Base-by-base conservation (phyloP, 2,113 vertebrate genomes). In the Protomyctophum bolini region DNA sequence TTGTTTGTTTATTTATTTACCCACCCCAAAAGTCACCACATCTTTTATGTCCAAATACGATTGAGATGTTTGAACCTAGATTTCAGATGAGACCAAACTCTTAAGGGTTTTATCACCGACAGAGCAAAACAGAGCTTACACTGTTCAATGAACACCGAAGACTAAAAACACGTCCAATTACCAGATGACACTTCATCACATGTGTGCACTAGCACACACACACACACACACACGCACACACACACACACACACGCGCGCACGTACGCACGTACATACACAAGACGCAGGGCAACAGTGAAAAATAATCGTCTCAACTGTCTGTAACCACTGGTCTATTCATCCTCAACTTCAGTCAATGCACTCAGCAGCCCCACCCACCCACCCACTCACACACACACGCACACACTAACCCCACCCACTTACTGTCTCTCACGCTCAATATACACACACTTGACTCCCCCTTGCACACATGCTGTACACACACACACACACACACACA, bases 251-350 rank as follows among this genome's bases (percentile, higher is more conserved):
- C 49, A 58, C 69, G 69, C 65, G 69, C 68, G 67, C 60, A 67
- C 15, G 47, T 57, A 68, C 71, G 63, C 7, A 57, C 8, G 64
- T 2, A 60, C 10, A 54, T 9, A 78, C 61, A 63, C 21, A 74
- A 65, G 29, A 33, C 81, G 81, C 75, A 73, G 73, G 55, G 73
- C 71, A 86, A 76, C 77, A 80, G 75, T 83, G 88, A 89, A 89
- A 91, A 87, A 82, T 68, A 91, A 92, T 89, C 90, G 77, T 89
- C 81, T 88, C 87, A 81, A 87, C 85, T 87, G 83, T 89, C 80
- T 91, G 85, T 88, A 90, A 91, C 85, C 82, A 85, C 82, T 73
- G 72, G 56, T 81, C 76, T 83, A 87, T 89, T 88, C 82, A 91
- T 86, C 80, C 81, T 52, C 70, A 81, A 73, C 79, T 83, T 76